A percentile compares a stretch with the other conserved stretches of the same genome.
phyloP scores from a whole-genome alignment of 2,888 invertebrate genomes.

The Xiphydria camelus region DNA sequence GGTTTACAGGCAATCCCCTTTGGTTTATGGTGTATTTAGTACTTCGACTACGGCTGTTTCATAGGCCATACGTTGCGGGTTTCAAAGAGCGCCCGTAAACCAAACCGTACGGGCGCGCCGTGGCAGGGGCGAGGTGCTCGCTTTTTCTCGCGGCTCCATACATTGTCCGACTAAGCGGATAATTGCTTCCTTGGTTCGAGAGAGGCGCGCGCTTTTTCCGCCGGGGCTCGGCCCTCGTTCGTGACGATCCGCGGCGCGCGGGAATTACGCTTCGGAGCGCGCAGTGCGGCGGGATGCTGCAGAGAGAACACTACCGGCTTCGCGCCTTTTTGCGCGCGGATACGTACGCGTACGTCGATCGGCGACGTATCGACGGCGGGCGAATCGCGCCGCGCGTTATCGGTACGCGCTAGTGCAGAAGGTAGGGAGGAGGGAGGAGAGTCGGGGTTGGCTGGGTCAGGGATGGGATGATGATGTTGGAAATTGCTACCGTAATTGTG shows the following conservation, averaged over 20 bases:
- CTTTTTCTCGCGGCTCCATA: conserved; percentile 23
- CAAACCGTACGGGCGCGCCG: not conserved
- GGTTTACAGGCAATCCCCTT: conserved; percentile 40
- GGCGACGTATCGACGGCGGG: no score
- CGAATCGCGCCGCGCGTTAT: no score
- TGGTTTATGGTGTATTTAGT: conserved; percentile 46
- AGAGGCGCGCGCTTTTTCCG: not conserved
- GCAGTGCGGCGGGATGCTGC: no score
- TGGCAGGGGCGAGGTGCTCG: conserved; percentile 12
- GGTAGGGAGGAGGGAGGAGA: no score
- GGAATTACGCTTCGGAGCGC: no score
- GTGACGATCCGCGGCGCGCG: not conserved
- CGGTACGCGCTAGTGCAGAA: no score
- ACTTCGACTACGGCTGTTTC: conserved; percentile 38
- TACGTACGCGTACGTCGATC: no score
- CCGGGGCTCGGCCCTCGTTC: not conserved
- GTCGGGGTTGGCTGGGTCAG: no score
- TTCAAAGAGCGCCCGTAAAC: conserved; percentile 21
- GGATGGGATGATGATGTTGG: no score
- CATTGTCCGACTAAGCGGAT: conserved; percentile 26
- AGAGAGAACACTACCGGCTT: no score
- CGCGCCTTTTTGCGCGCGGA: no score
- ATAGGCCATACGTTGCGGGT: conserved; percentile 35
- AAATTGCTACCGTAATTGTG: no score
- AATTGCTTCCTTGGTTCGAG: conserved; percentile 18